Base-by-base conservation (phyloP, 2,113 vertebrate genomes). In the Gadus macrocephalus region DNA sequence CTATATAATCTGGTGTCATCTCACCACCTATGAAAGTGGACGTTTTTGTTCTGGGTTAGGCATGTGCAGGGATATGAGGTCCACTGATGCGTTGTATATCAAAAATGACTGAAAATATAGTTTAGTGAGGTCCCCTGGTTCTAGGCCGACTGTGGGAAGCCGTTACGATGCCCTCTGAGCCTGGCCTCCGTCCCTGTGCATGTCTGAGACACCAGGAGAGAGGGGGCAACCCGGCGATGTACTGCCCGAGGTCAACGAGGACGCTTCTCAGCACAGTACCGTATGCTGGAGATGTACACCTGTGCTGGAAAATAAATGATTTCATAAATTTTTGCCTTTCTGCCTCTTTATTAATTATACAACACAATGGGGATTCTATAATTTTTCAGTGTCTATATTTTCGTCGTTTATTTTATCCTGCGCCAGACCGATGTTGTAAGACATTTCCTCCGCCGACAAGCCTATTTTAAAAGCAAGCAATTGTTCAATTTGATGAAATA, bases 291-390 rank as follows among this genome's bases (percentile, higher is more conserved):
- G 79, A 89, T 90, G 87, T 90, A 86, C 88, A 90, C 84, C 85
- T 89, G 85, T 89, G 83, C 86, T 86, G 89, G 86, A 90, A 92
- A 93, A 12, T 92, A 92, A 92, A 86, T 87, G 82, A 88, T 90
- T 92, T 92, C 89, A 90, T 85, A 91, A 87, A 83, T 86, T 59
- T 49, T 70, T 28, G 8, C 65, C 22, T 64, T 61, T 20, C 49
- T 31, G 20, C 28, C 38, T 75, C 22, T 20, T 8, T 60, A 60
- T n/a, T 61, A n/a, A 19, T n/a, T 15, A 20, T 60, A 9, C 12
- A 20, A 19, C 58, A 60, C 17, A 60, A 60, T n/a, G 9, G 42
- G 42, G 2, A 49, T 49, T 12, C 8, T 12, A 14, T 49, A 9
- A 7, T 11, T 49, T 12, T 49, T 49, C 42, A 49, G 42, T 9